Conservation (phyloP, 1,140 invertebrate species). For the Caerostris darwini region DNA sequence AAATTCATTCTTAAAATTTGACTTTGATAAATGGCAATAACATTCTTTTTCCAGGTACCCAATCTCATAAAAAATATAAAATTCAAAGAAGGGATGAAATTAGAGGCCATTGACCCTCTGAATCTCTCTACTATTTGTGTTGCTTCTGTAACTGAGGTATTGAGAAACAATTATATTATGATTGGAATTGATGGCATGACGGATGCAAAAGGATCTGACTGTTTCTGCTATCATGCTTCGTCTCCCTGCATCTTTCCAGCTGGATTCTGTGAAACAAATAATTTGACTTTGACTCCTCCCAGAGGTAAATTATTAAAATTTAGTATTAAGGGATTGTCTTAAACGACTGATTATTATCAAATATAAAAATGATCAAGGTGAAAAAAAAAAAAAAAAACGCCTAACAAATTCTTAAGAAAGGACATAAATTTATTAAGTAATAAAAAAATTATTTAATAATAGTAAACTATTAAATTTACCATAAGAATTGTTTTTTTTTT, state of each 20-base stretch:
- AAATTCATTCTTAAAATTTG: no score
- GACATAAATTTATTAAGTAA: neutral
- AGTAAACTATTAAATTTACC: neutral
- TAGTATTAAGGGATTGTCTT: neutral
- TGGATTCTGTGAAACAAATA: conserved; percentile 94
- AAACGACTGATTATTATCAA: neutral
- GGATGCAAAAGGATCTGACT: conserved; percentile 92
- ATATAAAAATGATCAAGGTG: neutral
- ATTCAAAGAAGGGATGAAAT: conserved; percentile 95
- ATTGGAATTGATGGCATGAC: conserved; percentile 95
- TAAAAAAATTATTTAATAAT: neutral
- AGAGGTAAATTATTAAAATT: conserved; percentile 84
- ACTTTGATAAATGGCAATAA: no score
- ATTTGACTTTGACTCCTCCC: conserved; percentile 92
- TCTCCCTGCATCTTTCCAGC: conserved; percentile 97
- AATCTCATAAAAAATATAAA: conserved; percentile 77
- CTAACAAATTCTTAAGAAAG: neutral
- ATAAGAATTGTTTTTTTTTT: neutral
- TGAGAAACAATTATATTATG: conserved; percentile 96
- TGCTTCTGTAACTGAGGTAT: conserved; percentile 95
- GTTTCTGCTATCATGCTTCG: conserved; percentile 97
- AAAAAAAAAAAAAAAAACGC: neutral
- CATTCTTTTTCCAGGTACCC: conserved; percentile 41
- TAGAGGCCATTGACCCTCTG: conserved; percentile 97
- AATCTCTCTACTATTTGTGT: conserved; percentile 97